Evolutionary conservation across 2,888 invertebrate genomes (phyloP), one percentile per base, ranked within the genome.

Genomic region (Azorinus chamasolen): DNA sequence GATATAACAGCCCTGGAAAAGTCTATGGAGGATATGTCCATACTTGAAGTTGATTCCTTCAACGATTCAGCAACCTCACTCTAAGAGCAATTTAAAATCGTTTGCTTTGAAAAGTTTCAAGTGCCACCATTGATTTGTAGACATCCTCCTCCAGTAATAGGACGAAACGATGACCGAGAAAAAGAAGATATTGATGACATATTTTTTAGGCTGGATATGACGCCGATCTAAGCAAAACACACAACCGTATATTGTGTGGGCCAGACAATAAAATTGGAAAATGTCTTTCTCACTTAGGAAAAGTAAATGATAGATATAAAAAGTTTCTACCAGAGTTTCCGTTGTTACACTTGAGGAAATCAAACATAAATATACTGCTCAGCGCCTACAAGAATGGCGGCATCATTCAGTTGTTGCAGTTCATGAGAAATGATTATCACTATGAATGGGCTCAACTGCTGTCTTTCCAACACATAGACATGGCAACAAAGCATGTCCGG

Each of bases 61-160:
- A 55, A 53, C n/a, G 27, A 46, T 25, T n/a, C 46, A 18, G 4
- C n/a, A n/a, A n/a, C n/a, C 32, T 10, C 32, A 32, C 4, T 32
- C 32, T 10, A 32, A 32, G 3, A 24, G 24, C n/a, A 41, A 14
- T 32, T 22, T 77, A 3, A 1, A 22, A 25, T 53, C 53, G 16
- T 70, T 73, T 45, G 64, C 0, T 80, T 74, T 51, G 6, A 62
- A 14, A 41, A 62, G 20, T 64, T 48, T 27, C 24, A 63, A n/a
- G 74, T 68, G 5, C 74, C 71, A 8, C 51, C 58, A 10, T 43
- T 71, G 16, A 22, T 79, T 10, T 57, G 61, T 18, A 62, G 77
- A 57, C 79, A 79, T 27, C 83, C 83, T 14, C 80, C 78, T 18
- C 80, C 83, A 20, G 75, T 79, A 22, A 76, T 58, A 18, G 80